phyloP scores from a whole-genome alignment of 2,888 invertebrate genomes.

The Melanargia galathea region DNA sequence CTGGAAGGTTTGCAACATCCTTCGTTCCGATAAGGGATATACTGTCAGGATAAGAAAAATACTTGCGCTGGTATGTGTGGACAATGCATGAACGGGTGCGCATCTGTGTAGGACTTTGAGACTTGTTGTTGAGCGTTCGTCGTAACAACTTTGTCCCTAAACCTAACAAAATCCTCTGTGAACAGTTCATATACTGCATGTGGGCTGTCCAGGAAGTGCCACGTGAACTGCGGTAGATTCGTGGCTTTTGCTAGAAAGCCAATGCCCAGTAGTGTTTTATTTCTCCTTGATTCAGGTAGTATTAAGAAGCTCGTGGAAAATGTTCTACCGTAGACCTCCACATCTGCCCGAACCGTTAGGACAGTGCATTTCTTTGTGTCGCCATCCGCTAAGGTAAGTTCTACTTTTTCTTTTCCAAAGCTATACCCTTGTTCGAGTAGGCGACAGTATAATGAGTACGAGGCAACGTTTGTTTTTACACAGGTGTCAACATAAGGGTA shows the following conservation, averaged over 20 bases:
- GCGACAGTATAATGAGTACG: not conserved
- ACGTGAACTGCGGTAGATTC: conserved; percentile 1
- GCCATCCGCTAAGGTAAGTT: not conserved
- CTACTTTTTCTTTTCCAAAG: conserved; percentile 1
- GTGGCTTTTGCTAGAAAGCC: not conserved
- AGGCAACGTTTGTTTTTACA: not conserved
- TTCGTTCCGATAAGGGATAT: not conserved
- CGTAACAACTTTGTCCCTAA: not conserved
- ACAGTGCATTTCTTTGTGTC: not conserved
- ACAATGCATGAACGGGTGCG: not conserved
- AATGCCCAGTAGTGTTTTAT: conserved; percentile 3
- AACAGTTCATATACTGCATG: not conserved
- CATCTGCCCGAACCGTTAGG: not conserved
- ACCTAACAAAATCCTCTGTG: conserved; percentile 8
- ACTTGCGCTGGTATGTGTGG: not conserved
- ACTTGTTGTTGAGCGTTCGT: not conserved
- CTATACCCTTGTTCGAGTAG: not conserved
- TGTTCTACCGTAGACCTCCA: not conserved
- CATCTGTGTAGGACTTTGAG: not conserved
- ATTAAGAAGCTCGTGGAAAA: not conserved
- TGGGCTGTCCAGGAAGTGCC: not conserved
- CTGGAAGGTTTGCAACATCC: not conserved
- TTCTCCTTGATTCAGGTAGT: not conserved
- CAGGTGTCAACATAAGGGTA: not conserved
- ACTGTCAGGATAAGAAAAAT: not conserved